These are phyloP conservation scores for Falcunculus frontatus DNA, from an alignment of 2,113 vertebrate species.

Conservation along the genomic window DNA sequence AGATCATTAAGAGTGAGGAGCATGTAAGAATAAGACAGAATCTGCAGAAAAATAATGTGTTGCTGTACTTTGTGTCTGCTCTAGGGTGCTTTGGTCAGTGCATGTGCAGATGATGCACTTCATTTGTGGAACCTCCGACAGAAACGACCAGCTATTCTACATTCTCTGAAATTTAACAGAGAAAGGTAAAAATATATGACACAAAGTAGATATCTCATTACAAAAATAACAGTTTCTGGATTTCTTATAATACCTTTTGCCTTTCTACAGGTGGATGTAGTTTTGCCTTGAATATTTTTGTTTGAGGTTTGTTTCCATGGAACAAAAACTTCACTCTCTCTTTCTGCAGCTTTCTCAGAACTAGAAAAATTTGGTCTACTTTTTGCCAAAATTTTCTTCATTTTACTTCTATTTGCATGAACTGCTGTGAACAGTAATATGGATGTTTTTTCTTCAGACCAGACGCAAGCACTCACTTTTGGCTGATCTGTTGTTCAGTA, in stretches of 20 bases:
- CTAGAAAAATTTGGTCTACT: neutral
- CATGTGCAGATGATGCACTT: slow-evolving; percentile 92
- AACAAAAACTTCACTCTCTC: neutral
- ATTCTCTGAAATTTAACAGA: slow-evolving; percentile 97
- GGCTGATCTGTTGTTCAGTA: neutral
- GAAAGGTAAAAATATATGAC: slow-evolving; percentile 81
- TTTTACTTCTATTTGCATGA: neutral
- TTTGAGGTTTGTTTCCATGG: neutral
- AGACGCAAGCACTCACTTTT: neutral
- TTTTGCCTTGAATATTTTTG: neutral
- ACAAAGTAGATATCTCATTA: neutral
- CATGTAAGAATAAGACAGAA: neutral
- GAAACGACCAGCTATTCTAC: slow-evolving; percentile 91
- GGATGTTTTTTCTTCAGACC: neutral
- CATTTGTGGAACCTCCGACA: slow-evolving; percentile 98
- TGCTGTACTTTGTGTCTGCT: slow-evolving; percentile 22
- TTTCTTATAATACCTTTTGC: neutral
- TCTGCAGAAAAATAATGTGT: neutral
- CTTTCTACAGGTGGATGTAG: neutral
- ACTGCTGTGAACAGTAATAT: neutral
- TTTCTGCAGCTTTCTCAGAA: neutral
- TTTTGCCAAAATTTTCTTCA: neutral
- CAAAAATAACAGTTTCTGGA: neutral
- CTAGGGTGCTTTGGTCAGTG: slow-evolving; percentile 94
- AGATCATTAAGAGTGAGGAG: neutral